These are phyloP conservation scores for Sebastes iracundus DNA, from an alignment of 2,797 vertebrate genomes.

Conservation along the genomic window DNA sequence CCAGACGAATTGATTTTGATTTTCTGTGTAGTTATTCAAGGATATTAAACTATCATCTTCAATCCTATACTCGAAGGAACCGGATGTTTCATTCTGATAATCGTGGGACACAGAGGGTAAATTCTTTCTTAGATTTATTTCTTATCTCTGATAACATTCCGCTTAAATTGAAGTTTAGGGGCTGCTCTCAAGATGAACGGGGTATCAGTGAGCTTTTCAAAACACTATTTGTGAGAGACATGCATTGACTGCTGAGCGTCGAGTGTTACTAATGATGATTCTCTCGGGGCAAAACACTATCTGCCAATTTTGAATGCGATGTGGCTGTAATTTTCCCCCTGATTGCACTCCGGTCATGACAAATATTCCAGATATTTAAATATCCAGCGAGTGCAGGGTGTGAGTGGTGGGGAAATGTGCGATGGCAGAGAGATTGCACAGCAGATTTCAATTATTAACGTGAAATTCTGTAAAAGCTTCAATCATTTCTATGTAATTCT, in stretches of 20 bases:
- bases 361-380: constrained; percentile 75
- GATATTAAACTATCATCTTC: constrained; percentile 52
- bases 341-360: constrained; percentile 77
- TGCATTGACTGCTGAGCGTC: constrained; percentile 68
- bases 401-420: constrained; percentile 44
- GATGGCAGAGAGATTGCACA: constrained; percentile 31
- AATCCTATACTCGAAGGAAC: constrained; percentile 40
- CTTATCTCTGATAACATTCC: constrained; percentile 43
- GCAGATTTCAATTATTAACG: constrained; percentile 62
- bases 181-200: constrained; percentile 57
- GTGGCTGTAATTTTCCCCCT: constrained; percentile 77
- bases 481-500: constrained; percentile 54
- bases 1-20: constrained; percentile 30
- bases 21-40: constrained; percentile 36
- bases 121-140: constrained; percentile 47
- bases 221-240: constrained; percentile 63
- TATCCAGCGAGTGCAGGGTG: constrained; percentile 34
- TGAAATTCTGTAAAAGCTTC: constrained; percentile 51
- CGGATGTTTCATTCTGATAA: constrained; percentile 55
- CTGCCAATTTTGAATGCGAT: constrained; percentile 65
- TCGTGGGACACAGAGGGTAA: constrained; percentile 33
- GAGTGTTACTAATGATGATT: constrained; percentile 80
- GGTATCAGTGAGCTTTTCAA: constrained; percentile 55
- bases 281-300: constrained; percentile 73
- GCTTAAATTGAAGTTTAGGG: constrained; percentile 59